Percentiles rank a stretch among this genome's conserved stretches.
phyloP scores from a whole-genome alignment of 1,140 invertebrate genomes.

The Drosophila saltans region DNA sequence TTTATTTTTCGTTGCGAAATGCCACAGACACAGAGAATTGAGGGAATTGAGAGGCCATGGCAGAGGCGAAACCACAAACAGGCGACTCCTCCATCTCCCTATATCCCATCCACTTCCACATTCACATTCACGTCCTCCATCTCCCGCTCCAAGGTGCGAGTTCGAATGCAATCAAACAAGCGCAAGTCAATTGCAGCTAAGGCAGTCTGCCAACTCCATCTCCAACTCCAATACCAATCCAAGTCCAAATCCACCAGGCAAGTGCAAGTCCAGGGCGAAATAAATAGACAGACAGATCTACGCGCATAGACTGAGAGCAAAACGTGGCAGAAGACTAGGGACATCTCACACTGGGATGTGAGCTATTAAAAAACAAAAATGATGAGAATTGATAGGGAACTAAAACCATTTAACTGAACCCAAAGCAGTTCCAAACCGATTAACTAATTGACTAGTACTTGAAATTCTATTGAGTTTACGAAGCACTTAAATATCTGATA shows the following conservation, averaged over 20 bases:
- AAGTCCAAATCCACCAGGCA: slow-evolving; percentile 13
- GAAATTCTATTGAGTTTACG: no score
- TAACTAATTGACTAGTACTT: no score
- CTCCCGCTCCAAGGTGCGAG: slow-evolving; percentile 65
- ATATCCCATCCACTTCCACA: background rate
- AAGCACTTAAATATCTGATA: no score
- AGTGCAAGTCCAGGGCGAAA: slow-evolving; percentile 31
- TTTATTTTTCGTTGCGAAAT: slow-evolving; percentile 75
- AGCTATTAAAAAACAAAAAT: no score
- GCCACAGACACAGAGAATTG: slow-evolving; percentile 54
- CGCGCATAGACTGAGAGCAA: slow-evolving; percentile 53
- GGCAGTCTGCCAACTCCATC: slow-evolving; percentile 30
- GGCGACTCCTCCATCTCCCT: background rate
- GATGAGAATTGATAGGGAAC: no score
- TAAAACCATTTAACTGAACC: no score
- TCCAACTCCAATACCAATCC: slow-evolving; percentile 10
- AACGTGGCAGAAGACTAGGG: slow-evolving; percentile 52
- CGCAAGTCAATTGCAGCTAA: slow-evolving; percentile 74
- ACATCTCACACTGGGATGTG: slow-evolving; percentile 43
- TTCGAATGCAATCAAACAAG: slow-evolving; percentile 81
- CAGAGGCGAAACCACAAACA: slow-evolving; percentile 33
- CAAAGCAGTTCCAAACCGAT: no score
- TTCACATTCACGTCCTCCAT: background rate
- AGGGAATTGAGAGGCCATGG: slow-evolving; percentile 37
- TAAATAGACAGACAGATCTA: slow-evolving; percentile 75